phyloP scores from a whole-genome alignment of 1,140 invertebrate genomes.

The Latrodectus geometricus region DNA sequence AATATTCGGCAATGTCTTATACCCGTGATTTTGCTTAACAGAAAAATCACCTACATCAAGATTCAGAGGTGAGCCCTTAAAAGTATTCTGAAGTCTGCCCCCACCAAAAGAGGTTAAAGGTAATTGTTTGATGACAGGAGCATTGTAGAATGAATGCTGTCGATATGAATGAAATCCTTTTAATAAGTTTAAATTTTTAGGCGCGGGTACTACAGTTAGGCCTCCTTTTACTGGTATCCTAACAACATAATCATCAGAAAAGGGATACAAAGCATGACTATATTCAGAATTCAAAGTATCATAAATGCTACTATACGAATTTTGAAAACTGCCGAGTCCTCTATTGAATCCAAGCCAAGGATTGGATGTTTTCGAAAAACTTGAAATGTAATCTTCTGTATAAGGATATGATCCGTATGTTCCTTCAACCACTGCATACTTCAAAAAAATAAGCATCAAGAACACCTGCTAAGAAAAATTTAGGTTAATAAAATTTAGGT shows the following conservation, averaged over 20 bases:
- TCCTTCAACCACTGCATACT: slow-evolving; percentile 16
- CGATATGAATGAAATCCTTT: slow-evolving; percentile 15
- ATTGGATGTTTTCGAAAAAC: background rate
- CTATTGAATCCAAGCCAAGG: background rate
- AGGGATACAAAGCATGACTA: slow-evolving; percentile 32
- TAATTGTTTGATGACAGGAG: background rate
- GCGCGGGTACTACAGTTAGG: slow-evolving; percentile 33
- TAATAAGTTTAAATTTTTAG: slow-evolving; percentile 18
- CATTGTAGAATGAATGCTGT: background rate
- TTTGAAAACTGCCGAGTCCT: background rate
- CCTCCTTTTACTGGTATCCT: slow-evolving; percentile 52
- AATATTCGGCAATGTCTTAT: background rate
- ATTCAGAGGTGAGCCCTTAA: background rate
- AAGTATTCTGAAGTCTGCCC: background rate
- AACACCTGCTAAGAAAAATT: slow-evolving; percentile 12
- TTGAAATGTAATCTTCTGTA: background rate
- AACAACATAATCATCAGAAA: background rate
- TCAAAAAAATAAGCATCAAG: background rate
- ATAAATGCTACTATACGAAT: background rate
- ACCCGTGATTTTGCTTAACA: background rate
- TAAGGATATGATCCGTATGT: background rate
- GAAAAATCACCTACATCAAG: background rate
- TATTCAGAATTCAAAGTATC: slow-evolving; percentile 33
- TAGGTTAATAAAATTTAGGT: too few species aligned
- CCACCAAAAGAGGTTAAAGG: background rate